These are phyloP conservation scores for Syritta pipiens DNA, from an alignment of 2,888 invertebrate species.

Conservation along the genomic window DNA sequence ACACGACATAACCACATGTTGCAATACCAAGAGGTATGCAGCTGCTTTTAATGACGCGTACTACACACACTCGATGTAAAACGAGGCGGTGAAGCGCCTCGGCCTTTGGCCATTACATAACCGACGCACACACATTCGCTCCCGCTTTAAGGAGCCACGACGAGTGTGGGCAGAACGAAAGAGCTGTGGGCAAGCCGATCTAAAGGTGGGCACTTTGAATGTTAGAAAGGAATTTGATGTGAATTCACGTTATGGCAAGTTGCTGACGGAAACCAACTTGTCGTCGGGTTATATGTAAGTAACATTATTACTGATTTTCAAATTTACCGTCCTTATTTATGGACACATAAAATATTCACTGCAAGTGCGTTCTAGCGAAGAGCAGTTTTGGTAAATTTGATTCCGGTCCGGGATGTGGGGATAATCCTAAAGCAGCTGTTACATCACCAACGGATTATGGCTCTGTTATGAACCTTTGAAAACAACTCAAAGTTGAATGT, in stretches of 20 bases:
- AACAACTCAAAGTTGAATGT: too few relatives aligned
- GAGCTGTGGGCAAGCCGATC: not conserved
- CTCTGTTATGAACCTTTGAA: too few relatives aligned
- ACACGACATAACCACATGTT: slow-evolving; percentile 31
- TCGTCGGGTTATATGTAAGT: slow-evolving; percentile 27
- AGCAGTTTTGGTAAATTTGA: slow-evolving; percentile 2
- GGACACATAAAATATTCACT: slow-evolving; percentile 14
- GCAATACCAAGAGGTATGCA: slow-evolving; percentile 43
- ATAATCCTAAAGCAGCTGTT: too few relatives aligned
- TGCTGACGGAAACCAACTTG: slow-evolving; percentile 50
- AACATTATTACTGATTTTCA: slow-evolving; percentile 16
- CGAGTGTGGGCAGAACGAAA: slow-evolving; percentile 18
- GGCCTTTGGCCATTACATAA: slow-evolving; percentile 49
- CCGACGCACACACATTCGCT: slow-evolving; percentile 18
- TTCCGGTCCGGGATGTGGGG: too few relatives aligned
- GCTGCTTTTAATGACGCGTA: slow-evolving; percentile 48
- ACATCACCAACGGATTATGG: too few relatives aligned
- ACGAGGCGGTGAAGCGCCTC: not conserved
- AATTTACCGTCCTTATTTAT: slow-evolving; percentile 31
- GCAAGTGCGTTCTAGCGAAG: not conserved
- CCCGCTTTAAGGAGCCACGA: not conserved
- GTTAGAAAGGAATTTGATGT: slow-evolving; percentile 9
- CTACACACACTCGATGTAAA: slow-evolving; percentile 2
- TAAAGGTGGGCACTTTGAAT: not conserved
- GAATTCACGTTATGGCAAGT: slow-evolving; percentile 18